Evolutionary conservation across 23 tunicate genomes (phyloP).

Genomic region (Halocynthia aurantium): DNA sequence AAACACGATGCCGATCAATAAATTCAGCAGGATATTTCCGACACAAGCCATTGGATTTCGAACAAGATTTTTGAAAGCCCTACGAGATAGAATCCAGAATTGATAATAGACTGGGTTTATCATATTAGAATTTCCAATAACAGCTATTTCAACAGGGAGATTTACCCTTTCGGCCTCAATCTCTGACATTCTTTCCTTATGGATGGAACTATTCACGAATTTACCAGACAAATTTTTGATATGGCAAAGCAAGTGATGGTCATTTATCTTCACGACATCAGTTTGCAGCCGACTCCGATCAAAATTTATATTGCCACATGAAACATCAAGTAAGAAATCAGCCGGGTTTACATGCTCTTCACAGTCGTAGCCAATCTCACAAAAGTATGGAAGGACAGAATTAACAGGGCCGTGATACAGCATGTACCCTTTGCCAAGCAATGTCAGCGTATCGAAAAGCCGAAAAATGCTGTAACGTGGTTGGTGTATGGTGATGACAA

Average conservation of each 20-base stretch:
- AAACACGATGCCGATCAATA: slow-evolving; percentile 65
- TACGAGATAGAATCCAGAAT: slow-evolving; percentile 39
- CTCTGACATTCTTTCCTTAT: not conserved
- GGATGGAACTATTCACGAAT: not conserved
- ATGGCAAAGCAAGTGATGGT: no score
- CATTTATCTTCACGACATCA: no score
- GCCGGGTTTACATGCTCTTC: slow-evolving; percentile 90
- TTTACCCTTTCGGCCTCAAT: not conserved
- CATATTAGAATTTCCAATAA: slow-evolving; percentile 3
- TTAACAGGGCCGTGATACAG: slow-evolving; percentile 66
- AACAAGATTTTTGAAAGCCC: slow-evolving; percentile 61
- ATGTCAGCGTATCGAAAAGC: slow-evolving; percentile 64
- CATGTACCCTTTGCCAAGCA: slow-evolving; percentile 61
- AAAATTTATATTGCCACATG: slow-evolving; percentile 53
- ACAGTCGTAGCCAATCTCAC: slow-evolving; percentile 69
- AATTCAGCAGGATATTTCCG: slow-evolving; percentile 64
- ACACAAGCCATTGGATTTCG: slow-evolving; percentile 72
- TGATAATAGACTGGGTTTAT: slow-evolving; percentile 70
- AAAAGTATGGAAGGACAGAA: slow-evolving; percentile 54
- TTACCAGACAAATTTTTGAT: not conserved
- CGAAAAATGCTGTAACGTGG: slow-evolving; percentile 82
- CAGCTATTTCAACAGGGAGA: not conserved
- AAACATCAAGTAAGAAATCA: slow-evolving; percentile 84
- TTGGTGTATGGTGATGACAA: slow-evolving; percentile 86
- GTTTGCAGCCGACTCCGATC: no score